Evolutionary conservation across 2,888 invertebrate species (phyloP).

Genomic region (Leptinotarsa rubiginosa): DNA sequence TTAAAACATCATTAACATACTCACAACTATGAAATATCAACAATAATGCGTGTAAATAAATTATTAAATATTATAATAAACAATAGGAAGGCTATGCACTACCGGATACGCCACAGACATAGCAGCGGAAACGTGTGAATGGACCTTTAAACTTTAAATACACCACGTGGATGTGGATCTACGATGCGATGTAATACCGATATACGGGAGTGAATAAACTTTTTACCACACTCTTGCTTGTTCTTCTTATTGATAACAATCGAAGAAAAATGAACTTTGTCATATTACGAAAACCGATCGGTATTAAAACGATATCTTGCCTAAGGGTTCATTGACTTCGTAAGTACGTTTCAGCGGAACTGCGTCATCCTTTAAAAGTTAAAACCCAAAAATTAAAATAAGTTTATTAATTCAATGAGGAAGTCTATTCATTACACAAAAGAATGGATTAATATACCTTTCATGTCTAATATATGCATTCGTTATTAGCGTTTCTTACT

Average conservation of each 20-base stretch:
- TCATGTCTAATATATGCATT: conserved; percentile 21
- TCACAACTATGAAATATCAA: background rate
- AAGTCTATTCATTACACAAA: conserved; percentile 19
- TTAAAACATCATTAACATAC: background rate
- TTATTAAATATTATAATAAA: background rate
- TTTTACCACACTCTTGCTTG: conserved; percentile 5
- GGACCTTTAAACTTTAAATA: conserved; percentile 5
- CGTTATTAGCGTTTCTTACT: conserved; percentile 19
- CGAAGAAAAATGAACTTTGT: conserved; percentile 13
- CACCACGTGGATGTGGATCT: conserved; percentile 4
- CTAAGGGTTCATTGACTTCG: conserved; percentile 19
- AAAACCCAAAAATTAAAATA: conserved; percentile 23
- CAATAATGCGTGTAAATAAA: background rate
- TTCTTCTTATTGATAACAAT: background rate
- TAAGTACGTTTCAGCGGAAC: conserved; percentile 17
- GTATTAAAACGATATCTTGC: background rate
- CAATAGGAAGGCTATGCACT: background rate
- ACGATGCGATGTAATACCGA: background rate
- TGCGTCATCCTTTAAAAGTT: conserved; percentile 21
- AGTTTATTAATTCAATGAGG: conserved; percentile 18
- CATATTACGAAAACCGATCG: conserved; percentile 14
- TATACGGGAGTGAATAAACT: background rate
- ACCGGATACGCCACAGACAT: conserved; percentile 1
- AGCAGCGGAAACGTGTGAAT: conserved; percentile 3
- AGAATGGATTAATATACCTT: conserved; percentile 24